Evolutionary conservation across 2,113 vertebrate species (phyloP).

Genomic region (Nycticryphes semicollaris): DNA sequence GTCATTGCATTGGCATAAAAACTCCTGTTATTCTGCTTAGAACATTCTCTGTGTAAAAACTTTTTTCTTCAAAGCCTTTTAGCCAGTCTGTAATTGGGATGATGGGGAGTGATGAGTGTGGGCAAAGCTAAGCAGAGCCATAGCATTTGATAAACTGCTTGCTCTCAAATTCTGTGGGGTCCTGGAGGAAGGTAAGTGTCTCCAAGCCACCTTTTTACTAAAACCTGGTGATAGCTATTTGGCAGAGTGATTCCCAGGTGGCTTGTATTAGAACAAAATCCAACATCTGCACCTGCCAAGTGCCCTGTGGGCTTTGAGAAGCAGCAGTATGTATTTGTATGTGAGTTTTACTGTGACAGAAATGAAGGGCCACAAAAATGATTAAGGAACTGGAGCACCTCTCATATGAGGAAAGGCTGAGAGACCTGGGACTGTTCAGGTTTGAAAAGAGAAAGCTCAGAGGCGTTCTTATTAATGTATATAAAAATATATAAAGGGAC

Average conservation of each 20-base stretch:
- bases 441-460: neutral
- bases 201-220: neutral
- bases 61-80: neutral
- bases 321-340: neutral
- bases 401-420: neutral
- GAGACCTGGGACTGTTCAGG: neutral
- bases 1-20: neutral
- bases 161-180: neutral
- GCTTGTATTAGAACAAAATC: neutral
- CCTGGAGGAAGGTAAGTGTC: neutral
- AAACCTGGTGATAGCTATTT: neutral
- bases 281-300: neutral
- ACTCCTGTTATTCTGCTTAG: neutral
- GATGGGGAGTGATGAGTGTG: neutral
- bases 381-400: neutral
- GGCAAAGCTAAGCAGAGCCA: neutral
- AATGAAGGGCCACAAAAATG: neutral
- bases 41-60: neutral
- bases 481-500: neutral
- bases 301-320: neutral
- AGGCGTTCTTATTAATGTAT: neutral
- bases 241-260: neutral
- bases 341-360: neutral
- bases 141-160: neutral
- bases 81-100: neutral